These are phyloP conservation scores for Alviniconcha strummeri DNA, from an alignment of 2,888 invertebrate genomes.

Conservation along the genomic window DNA sequence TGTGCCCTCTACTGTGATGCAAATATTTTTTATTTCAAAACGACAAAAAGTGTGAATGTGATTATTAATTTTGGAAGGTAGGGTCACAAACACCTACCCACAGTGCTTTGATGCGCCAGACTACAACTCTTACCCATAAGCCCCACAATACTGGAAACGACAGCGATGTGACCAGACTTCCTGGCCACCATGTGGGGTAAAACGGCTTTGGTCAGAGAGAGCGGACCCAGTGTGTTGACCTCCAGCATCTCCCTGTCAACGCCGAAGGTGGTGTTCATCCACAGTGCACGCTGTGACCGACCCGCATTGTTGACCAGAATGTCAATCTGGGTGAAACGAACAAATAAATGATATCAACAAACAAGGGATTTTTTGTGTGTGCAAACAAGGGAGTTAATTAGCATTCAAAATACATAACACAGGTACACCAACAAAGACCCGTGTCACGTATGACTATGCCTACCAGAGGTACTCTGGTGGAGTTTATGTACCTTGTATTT, in stretches of 20 bases:
- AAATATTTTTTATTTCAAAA: no score
- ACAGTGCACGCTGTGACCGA: conserved; percentile 83
- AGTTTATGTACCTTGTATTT: no score
- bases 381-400: not conserved
- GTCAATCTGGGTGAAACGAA: conserved; percentile 77
- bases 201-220: conserved; percentile 82
- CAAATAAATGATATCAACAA: conserved; percentile 9
- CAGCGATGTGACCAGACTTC: conserved; percentile 82
- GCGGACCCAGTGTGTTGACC: conserved; percentile 84
- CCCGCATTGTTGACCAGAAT: conserved; percentile 89
- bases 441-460: no score
- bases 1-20: no score
- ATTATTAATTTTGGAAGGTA: no score
- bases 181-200: conserved; percentile 78
- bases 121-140: conserved; percentile 75
- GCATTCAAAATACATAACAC: not conserved
- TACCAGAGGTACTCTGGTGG: no score
- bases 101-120: not conserved
- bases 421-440: not conserved
- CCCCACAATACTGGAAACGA: conserved; percentile 85
- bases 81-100: no score
- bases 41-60: no score
- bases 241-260: conserved; percentile 86
- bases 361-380: not conserved
- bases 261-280: conserved; percentile 81